Base-by-base conservation (phyloP, 2,888 invertebrate genomes). In the Ophion obscuratus region DNA sequence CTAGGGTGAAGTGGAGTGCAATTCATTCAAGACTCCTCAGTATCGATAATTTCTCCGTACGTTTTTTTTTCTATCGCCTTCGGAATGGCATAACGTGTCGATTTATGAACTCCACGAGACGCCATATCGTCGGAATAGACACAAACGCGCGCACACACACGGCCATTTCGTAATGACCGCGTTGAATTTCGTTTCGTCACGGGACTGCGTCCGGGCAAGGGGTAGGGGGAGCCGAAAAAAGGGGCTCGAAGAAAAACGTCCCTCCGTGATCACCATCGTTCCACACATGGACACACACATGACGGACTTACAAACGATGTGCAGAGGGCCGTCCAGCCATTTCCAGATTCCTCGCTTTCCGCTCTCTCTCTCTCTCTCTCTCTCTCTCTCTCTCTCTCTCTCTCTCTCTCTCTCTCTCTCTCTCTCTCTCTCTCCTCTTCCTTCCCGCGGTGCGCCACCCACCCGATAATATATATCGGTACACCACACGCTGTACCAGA, bases 131-230 rank as follows among this genome's bases (percentile, higher is more conserved):
- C 36, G 66, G 40, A 77, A 67, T 40, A 57, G 40, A 67, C 57
- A 59, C 57, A 59, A 57, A 36, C 64, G 14, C 40, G 57, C 67
- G 40, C 40, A 40, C 40, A 40, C 40, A 40, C 40, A 40, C 40
- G 40, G 40, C 40, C 40, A 40, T 40, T 40, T 40, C 61, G 70
- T 47, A 79, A 70, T 79, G 31, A 79, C 31, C 47, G 70, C 53
- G 81, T 57, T 36, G 74, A 74, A 70, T 81, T 61, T 68, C n/a
- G 17, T 74, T 81, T 85, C 68, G 77, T 85, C 78, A 78, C 57
- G 78, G 77, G 3, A 73, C n/a, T 24, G 40, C 2, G 27, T 7
- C 57, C 17, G 27, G 68, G 62, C 24, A 31, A 44, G 20, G 62
- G 31, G 70, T 31, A 68, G 14, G 47, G 27, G 44, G 62, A 9